phyloP scores from a whole-genome alignment of 2,888 invertebrate species.

The Dryadula phaetusa region DNA sequence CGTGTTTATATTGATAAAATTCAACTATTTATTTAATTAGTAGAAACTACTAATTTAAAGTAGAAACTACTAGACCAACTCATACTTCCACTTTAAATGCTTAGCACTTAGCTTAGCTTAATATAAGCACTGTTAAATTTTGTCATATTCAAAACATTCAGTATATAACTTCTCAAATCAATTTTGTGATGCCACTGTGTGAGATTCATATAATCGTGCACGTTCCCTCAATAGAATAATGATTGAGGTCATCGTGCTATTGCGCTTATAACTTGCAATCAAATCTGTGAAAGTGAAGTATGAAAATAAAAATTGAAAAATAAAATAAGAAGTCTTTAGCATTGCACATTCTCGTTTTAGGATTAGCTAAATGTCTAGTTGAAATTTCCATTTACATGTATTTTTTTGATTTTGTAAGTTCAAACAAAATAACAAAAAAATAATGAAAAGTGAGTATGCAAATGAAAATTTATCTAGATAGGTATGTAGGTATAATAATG shows the following conservation, averaged over 20 bases:
- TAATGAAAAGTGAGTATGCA: conserved; percentile 46
- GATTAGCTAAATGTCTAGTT: conserved; percentile 74
- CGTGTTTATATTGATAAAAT: neutral
- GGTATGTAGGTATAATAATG: conserved; percentile 67
- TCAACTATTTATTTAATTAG: neutral
- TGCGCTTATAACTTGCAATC: conserved; percentile 59
- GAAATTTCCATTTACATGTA: conserved; percentile 67
- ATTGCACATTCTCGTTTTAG: conserved; percentile 83
- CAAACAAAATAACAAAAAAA: neutral
- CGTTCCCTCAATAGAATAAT: conserved; percentile 57
- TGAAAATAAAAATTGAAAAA: conserved; percentile 75
- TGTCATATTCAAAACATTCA: conserved; percentile 4
- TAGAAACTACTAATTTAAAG: neutral
- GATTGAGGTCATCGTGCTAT: conserved; percentile 67
- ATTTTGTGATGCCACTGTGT: conserved; percentile 22
- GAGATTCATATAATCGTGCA: conserved; percentile 63
- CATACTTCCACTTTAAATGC: neutral
- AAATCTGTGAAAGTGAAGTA: conserved; percentile 75
- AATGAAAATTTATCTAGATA: conserved; percentile 74
- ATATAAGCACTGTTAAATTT: neutral
- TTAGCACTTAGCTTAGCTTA: neutral
- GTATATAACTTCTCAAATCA: conserved; percentile 1
- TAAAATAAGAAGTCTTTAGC: conserved; percentile 80
- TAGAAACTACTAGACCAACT: neutral
- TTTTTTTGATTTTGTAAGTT: conserved; percentile 4